Base-by-base conservation (phyloP, 2,888 invertebrate species). In the Temnothorax unifasciatus region DNA sequence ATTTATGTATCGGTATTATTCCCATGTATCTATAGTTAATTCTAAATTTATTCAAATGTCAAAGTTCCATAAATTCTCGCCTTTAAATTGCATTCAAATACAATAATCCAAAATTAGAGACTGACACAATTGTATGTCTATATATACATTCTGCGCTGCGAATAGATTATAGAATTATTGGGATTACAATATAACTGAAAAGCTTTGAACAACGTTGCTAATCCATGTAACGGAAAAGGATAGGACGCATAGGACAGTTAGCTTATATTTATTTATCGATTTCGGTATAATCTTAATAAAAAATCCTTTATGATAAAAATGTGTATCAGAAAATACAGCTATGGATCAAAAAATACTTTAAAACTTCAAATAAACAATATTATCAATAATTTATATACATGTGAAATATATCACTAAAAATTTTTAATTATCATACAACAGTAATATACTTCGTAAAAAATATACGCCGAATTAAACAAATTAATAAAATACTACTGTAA, bases 401-500 rank as follows among this genome's bases (percentile, higher is more conserved):
- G 0, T 34, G 6, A 34, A 34, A 34, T 34, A 34, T 50, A 50
- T 47, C 1, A 9, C 25, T 52, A 25, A 41, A 66, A 38, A 11
- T 15, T 21, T 68, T 25, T 5, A 44, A 68, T 54, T 52, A 21
- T n/a, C 9, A 29, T 29, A 0, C 13, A 52, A 47, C 6, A 11
- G 15, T 71, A 11, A 3, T 13, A 18, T 25, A 50, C 6, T 44
- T 57, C 8, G 4, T 41, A 21, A 21, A 6, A 29, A 44, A 21
- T 44, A 21, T 3, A 77, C 29, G 0, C 18, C 8, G 1, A 8
- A 15, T 54, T 47, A 21, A 38, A 44, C 34, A 61, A 54, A 82
- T 59, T 66, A 54, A 87, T 74, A 25, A 68, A 52, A 57, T 69
- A 64, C 64, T 73, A 34, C 50, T 34, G 9, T 38, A 38, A 47